A percentile compares a stretch with the other conserved stretches of the same genome.
phyloP scores from a whole-genome alignment of 2,113 vertebrate genomes.

The Neogale vison region DNA sequence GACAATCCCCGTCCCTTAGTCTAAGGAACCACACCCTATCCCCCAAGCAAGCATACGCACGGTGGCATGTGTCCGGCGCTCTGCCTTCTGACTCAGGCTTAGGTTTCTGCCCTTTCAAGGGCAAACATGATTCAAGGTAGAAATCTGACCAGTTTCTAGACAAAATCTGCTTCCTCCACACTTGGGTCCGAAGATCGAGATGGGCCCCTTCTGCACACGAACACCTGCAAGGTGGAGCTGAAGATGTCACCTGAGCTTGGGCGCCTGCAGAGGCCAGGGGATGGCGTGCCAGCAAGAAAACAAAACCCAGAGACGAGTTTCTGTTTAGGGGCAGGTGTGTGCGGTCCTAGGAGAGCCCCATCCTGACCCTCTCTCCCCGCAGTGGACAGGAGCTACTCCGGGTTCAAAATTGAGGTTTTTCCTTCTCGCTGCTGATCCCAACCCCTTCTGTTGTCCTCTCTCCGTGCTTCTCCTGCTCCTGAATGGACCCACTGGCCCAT shows the following conservation, averaged over 20 bases:
- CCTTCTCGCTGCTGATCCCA: too few relatives aligned
- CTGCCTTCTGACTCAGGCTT: not conserved
- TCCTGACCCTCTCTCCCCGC: rapidly evolving
- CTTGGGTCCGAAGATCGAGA: not conserved
- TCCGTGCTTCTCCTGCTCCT: rapidly evolving
- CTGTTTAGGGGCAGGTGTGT: rapidly evolving
- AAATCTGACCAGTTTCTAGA: rapidly evolving
- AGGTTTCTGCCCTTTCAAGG: not conserved
- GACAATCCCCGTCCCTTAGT: rapidly evolving
- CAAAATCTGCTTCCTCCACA: not conserved
- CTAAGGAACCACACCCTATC: not conserved
- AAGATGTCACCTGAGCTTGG: too few relatives aligned
- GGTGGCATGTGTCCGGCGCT: too few relatives aligned
- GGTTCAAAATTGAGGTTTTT: not conserved
- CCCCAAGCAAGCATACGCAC: not conserved
- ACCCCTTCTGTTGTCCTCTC: rapidly evolving
- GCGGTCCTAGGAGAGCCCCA: not conserved
- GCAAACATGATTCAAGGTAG: not conserved
- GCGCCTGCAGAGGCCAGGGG: rapidly evolving
- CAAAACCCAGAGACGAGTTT: rapidly evolving
- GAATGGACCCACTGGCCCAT: rapidly evolving
- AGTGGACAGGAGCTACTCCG: rapidly evolving
- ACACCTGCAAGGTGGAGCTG: rapidly evolving
- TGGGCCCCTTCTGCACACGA: not conserved
- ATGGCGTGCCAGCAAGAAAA: not conserved